These are phyloP conservation scores for Plecturocebus donacophilus DNA, from an alignment of 2,113 vertebrate species.

Conservation along the genomic window DNA sequence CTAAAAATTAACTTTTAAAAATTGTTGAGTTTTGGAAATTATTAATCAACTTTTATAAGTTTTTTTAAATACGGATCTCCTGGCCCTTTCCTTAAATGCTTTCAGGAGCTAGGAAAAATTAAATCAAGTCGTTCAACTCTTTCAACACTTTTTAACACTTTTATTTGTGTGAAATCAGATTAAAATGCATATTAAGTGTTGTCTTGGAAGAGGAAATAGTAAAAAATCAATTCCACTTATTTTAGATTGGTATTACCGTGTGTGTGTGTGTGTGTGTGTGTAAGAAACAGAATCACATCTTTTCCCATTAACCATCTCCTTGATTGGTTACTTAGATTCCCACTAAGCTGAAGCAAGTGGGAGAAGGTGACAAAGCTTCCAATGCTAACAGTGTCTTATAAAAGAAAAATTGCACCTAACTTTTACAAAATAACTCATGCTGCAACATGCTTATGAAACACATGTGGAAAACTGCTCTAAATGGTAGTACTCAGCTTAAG, in stretches of 20 bases:
- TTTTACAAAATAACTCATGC: not conserved
- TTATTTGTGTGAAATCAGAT: not conserved
- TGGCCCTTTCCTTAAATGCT: not conserved
- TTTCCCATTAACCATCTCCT: not conserved
- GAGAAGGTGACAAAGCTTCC: not conserved
- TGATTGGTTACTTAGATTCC: not conserved
- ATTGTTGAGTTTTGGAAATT: slow-evolving; percentile 12
- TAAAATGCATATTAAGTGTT: not conserved
- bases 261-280: not conserved
- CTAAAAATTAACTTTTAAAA: not conserved
- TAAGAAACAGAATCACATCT: not conserved
- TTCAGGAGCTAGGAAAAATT: not conserved
- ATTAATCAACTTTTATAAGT: not conserved
- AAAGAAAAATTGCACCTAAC: not conserved
- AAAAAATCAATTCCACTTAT: not conserved
- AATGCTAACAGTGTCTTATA: not conserved
- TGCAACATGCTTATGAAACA: not conserved
- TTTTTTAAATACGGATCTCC: not conserved
- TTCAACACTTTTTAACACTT: not conserved
- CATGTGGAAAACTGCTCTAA: not conserved
- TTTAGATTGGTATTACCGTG: not conserved
- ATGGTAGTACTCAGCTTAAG: not conserved
- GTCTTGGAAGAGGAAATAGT: not conserved
- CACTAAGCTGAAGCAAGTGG: not conserved
- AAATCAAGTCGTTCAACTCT: not conserved